phyloP scores from a whole-genome alignment of 2,113 vertebrate species.

The Hippocampus mohnikei region DNA sequence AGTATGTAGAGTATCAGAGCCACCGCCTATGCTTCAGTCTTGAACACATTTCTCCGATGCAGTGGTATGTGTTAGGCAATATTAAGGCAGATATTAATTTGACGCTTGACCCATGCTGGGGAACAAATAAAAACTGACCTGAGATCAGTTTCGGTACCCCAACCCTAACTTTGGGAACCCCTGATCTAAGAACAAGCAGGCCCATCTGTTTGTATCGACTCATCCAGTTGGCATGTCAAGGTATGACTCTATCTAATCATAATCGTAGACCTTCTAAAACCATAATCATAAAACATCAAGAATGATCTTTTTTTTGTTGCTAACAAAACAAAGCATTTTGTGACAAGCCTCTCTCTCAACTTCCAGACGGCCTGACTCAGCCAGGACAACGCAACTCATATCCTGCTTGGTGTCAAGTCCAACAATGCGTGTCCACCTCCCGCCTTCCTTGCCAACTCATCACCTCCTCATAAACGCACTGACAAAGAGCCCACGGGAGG shows the following conservation, averaged over 20 bases:
- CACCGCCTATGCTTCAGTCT: background rate
- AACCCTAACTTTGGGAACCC: too few relatives aligned
- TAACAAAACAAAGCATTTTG: background rate
- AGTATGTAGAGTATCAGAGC: constrained; percentile 10
- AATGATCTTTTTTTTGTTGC: too few relatives aligned
- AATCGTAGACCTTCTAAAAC: too few relatives aligned
- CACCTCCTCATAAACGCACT: constrained; percentile 61
- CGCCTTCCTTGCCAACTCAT: constrained; percentile 47
- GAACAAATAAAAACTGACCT: too few relatives aligned
- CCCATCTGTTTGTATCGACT: too few relatives aligned
- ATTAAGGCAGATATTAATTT: background rate
- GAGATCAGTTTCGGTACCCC: too few relatives aligned
- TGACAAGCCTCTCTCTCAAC: background rate
- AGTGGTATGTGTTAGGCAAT: background rate
- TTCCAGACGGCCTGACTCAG: constrained; percentile 12
- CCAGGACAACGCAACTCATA: constrained; percentile 19
- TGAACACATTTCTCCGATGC: background rate
- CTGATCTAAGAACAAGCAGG: too few relatives aligned
- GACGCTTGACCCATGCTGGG: background rate
- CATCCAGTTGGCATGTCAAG: too few relatives aligned
- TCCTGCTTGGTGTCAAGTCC: constrained; percentile 13
- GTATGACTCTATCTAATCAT: too few relatives aligned
- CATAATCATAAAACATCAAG: too few relatives aligned
- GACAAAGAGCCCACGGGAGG: constrained; percentile 23
- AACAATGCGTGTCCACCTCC: constrained; percentile 24